Evolutionary conservation across 2,888 invertebrate genomes (phyloP), one percentile per base, ranked within the genome.

Genomic region (Diarsia brunnea): DNA sequence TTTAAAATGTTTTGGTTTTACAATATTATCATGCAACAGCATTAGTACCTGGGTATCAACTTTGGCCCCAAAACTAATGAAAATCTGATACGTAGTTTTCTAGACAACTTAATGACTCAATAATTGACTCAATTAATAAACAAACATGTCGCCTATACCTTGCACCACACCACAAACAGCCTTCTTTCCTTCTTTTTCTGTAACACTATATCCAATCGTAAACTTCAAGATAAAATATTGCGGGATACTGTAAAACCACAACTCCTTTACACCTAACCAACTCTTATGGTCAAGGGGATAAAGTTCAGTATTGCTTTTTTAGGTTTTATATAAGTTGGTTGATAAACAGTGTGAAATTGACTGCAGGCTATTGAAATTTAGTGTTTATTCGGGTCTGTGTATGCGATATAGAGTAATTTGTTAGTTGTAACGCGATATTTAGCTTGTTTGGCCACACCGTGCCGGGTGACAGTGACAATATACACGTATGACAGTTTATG

Each of bases 211-310:
- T 92, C 91, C 90, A 89, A 87, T 92, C 93, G 91, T 94, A 93
- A 95, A 95, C 89, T 90, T 91, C 89, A 86, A 89, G 89, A 92
- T 93, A 92, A 93, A 93, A 94, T 94, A 93, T 91, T 89, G 91
- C 90, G 76, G 86, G 84, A 85, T 86, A 89, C 87, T 84, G 73
- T 78, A 87, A 84, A 79, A 88, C 88, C 84, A 89, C 73, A 53
- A 60, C 73, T 74, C 66, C 7, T 81, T 78, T 79, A 12, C 63
- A 47, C 60, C 74, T 38, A 73, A 61, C 58, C 11, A 49, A 65
- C 79, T 76, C 70, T 78, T 81, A 78, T 69, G 0, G 0, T 2
- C 43, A 58, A 71, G 0, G 67, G 0, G 0, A 61, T 87, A 87
- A 69, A 73, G 79, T 66, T 79, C 0, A 79, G 63, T 49, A 19